A percentile compares a stretch with the other conserved stretches of the same genome.
These are phyloP conservation scores for Noturus placidus DNA, from an alignment of 2,113 vertebrate species.

Conservation along the genomic window DNA sequence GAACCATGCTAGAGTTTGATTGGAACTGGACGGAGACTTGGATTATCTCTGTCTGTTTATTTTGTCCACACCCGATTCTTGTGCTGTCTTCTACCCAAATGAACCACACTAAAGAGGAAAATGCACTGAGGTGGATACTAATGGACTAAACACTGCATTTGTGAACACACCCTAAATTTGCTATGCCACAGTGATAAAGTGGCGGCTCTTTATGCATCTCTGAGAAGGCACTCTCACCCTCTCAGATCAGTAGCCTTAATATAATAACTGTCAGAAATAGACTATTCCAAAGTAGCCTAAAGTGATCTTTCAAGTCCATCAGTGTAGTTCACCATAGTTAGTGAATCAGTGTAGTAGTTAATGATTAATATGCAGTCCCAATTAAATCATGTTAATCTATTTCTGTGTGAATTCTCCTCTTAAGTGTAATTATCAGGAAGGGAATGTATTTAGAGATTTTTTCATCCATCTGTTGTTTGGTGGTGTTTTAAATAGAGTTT, in stretches of 20 bases:
- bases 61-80: not conserved
- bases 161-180: not conserved
- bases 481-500: not conserved
- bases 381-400: not conserved
- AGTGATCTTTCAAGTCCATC: not conserved
- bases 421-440: constrained; percentile 3
- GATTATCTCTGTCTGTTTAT: not conserved
- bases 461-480: constrained; percentile 7
- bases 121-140: not conserved
- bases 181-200: not conserved
- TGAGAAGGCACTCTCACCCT: not conserved
- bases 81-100: not conserved
- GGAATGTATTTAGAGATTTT: constrained; percentile 8
- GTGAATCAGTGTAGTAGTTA: not conserved
- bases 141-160: not conserved
- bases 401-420: not conserved
- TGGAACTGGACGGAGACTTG: not conserved
- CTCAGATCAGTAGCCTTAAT: not conserved
- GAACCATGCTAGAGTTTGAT: not conserved
- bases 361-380: not conserved
- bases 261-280: not conserved
- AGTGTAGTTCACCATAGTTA: not conserved
- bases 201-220: not conserved
- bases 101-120: not conserved
- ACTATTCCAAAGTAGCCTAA: not conserved